These are phyloP conservation scores for Temnothorax longispinosus DNA, from an alignment of 1,140 invertebrate species.

Conservation along the genomic window DNA sequence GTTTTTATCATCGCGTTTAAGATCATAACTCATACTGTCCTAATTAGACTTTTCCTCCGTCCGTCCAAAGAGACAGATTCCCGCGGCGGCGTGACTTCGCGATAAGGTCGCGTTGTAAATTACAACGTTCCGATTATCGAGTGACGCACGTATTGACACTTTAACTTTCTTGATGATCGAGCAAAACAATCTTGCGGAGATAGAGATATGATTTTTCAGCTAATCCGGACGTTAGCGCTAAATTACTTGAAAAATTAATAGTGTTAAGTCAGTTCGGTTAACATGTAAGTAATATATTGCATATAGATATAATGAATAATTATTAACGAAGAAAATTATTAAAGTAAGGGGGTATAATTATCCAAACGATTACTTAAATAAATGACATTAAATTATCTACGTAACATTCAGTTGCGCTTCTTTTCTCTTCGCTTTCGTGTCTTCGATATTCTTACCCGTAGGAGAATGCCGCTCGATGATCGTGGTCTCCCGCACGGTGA, in stretches of 20 bases:
- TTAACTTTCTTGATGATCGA: neutral
- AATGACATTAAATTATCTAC: neutral
- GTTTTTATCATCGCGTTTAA: conserved; percentile 38
- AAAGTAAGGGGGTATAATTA: neutral
- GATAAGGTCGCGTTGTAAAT: conserved; percentile 43
- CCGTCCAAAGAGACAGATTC: conserved; percentile 33
- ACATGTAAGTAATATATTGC: neutral
- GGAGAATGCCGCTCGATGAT: neutral
- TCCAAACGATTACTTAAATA: neutral
- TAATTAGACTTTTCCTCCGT: conserved; percentile 41
- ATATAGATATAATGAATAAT: neutral
- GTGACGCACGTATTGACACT: conserved; percentile 4
- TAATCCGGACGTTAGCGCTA: neutral
- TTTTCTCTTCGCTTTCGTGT: conserved; percentile 1
- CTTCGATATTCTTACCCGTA: neutral
- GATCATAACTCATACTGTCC: conserved; percentile 37
- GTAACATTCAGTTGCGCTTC: neutral
- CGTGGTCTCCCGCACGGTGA: neutral
- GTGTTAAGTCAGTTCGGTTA: neutral
- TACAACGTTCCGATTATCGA: conserved; percentile 35
- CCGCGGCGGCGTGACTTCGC: neutral
- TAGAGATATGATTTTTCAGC: conserved; percentile 4
- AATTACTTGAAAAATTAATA: neutral
- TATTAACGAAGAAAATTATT: neutral
- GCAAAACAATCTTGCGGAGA: neutral